Conservation (phyloP, 2,888 invertebrate genomes). For the Lysandra bellargus region DNA sequence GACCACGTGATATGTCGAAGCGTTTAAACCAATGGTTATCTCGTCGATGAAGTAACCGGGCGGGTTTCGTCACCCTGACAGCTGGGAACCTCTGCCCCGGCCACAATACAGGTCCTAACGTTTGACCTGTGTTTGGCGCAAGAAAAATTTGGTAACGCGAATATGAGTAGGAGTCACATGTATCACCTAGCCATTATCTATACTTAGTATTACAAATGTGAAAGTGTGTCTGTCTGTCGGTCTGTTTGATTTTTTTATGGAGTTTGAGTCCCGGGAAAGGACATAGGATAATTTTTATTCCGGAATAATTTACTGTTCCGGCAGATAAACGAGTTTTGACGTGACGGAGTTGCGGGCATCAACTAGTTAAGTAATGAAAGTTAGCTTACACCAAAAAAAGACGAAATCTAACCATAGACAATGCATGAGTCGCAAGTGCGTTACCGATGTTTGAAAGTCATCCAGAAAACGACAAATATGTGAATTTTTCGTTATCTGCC, state of each 20-base stretch:
- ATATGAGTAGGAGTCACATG: background rate
- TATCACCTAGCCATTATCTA: background rate
- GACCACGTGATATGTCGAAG: background rate
- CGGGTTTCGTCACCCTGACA: background rate
- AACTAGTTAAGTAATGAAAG: too few relatives aligned
- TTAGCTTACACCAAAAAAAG: background rate
- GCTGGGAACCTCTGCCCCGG: background rate
- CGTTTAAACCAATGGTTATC: conserved; percentile 9
- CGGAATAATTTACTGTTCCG: too few relatives aligned
- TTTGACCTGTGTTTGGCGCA: background rate
- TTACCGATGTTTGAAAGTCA: background rate
- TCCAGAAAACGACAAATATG: background rate
- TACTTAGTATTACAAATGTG: too few relatives aligned
- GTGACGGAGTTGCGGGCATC: background rate
- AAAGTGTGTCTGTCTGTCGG: too few relatives aligned
- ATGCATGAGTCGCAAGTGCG: background rate
- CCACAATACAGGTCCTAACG: background rate
- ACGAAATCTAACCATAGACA: background rate
- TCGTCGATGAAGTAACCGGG: background rate
- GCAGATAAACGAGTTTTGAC: too few relatives aligned
- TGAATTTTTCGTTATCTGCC: background rate
- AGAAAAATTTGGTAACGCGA: background rate
- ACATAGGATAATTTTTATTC: too few relatives aligned
- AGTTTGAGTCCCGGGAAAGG: too few relatives aligned
- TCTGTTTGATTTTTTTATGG: too few relatives aligned